Evolutionary conservation across 1,140 invertebrate species (phyloP).

Genomic region (Drosophila busckii): DNA sequence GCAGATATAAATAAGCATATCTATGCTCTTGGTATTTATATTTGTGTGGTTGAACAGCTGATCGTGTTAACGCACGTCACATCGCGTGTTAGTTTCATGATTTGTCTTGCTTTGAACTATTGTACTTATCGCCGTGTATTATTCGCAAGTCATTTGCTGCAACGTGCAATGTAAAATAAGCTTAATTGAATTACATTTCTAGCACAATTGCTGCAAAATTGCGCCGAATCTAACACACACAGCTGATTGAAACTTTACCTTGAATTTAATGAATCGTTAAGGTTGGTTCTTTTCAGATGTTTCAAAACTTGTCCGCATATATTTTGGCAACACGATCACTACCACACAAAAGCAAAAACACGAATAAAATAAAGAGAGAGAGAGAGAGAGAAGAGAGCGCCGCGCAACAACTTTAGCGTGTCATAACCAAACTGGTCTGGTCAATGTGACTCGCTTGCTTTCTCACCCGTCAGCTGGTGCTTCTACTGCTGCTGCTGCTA

Average conservation of each 20-base stretch:
- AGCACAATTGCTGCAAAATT: slow-evolving; percentile 10
- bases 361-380: slow-evolving; percentile 17
- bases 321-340: slow-evolving; percentile 53
- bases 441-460: slow-evolving; percentile 21
- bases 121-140: slow-evolving; percentile 11
- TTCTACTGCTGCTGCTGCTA: no score
- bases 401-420: slow-evolving; percentile 44
- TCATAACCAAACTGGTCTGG: slow-evolving; percentile 66
- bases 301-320: slow-evolving; percentile 27
- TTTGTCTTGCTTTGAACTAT: slow-evolving; percentile 33
- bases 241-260: slow-evolving; percentile 57
- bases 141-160: neutral
- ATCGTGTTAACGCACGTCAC: slow-evolving; percentile 16
- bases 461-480: slow-evolving; percentile 40
- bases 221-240: slow-evolving; percentile 7
- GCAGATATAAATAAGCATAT: neutral
- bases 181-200: slow-evolving; percentile 21
- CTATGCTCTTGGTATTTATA: neutral
- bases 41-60: slow-evolving; percentile 20
- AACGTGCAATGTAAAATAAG: neutral
- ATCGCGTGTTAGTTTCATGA: slow-evolving; percentile 55
- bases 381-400: slow-evolving; percentile 19
- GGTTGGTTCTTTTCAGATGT: slow-evolving; percentile 30
- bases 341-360: slow-evolving; percentile 11
- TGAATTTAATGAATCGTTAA: slow-evolving; percentile 35